Evolutionary conservation across 2,797 vertebrate species (phyloP).

Genomic region (Siniperca undulata): DNA sequence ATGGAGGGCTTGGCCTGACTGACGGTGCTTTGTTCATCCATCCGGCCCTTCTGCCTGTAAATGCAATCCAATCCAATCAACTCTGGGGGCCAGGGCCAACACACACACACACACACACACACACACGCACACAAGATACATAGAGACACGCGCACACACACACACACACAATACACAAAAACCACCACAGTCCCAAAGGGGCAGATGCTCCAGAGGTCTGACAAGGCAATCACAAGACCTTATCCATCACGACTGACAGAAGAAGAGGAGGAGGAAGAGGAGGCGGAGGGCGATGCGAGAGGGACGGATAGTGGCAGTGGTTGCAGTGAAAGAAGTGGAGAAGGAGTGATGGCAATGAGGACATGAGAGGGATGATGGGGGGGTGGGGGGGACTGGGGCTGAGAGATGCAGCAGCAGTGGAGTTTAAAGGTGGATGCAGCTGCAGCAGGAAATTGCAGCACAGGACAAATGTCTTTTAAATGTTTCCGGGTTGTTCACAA

Average conservation of each 20-base stretch:
- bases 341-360: not conserved
- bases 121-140: conserved; percentile 23
- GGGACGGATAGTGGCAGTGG: not conserved
- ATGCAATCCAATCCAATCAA: conserved; percentile 68
- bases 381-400: not conserved
- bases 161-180: conserved; percentile 45
- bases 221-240: conserved; percentile 63
- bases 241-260: conserved; percentile 70
- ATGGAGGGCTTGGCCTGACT: conserved; percentile 38
- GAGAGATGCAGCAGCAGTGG: not conserved
- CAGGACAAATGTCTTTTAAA: not conserved
- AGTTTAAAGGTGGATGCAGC: conserved; percentile 7
- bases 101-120: conserved; percentile 48
- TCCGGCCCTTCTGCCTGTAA: conserved; percentile 57
- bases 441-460: not conserved
- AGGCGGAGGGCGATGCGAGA: not conserved
- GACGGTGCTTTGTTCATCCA: conserved; percentile 63
- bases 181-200: conserved; percentile 45
- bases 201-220: conserved; percentile 63
- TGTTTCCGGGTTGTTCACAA: not conserved
- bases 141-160: conserved; percentile 24
- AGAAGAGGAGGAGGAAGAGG: not conserved
- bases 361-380: not conserved
- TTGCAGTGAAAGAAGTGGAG: conserved; percentile 13
- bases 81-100: conserved; percentile 24